Evolutionary conservation across 2,113 vertebrate genomes (phyloP).

Genomic region (Dicentrarchus labrax): DNA sequence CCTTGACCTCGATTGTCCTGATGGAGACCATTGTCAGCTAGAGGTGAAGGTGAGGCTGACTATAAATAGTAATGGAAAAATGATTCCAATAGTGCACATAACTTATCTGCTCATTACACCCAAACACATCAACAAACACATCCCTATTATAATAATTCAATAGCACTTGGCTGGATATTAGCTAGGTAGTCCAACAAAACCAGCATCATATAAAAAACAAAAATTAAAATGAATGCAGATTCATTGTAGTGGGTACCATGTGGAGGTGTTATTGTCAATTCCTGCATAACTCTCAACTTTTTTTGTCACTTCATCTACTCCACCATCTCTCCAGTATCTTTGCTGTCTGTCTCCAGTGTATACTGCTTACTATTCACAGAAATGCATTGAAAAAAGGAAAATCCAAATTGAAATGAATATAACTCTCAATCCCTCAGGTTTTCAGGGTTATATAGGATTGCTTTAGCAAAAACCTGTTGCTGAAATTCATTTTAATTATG

Average conservation of each 20-base stretch:
- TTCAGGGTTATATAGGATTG: background rate
- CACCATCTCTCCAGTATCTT: constrained; percentile 17
- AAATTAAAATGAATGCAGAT: constrained; percentile 12
- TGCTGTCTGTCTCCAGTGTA: constrained; percentile 26
- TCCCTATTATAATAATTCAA: constrained; percentile 25
- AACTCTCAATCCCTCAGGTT: background rate
- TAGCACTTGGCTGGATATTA: constrained; percentile 28
- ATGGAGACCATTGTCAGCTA: constrained; percentile 51
- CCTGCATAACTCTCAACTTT: constrained; percentile 34
- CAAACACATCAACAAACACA: constrained; percentile 27
- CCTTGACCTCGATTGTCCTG: constrained; percentile 73
- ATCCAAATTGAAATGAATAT: constrained; percentile 34
- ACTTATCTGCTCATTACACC: constrained; percentile 41
- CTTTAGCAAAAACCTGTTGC: background rate
- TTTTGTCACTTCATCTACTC: constrained; percentile 15
- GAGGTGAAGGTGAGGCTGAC: constrained; percentile 54
- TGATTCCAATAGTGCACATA: constrained; percentile 30
- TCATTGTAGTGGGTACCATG: constrained; percentile 23
- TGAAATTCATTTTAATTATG: constrained; percentile 37
- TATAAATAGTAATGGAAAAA: constrained; percentile 55
- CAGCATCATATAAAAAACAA: no score
- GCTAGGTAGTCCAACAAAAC: constrained; percentile 1
- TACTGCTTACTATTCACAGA: constrained; percentile 30
- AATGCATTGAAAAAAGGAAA: constrained; percentile 22
- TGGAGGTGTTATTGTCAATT: constrained; percentile 37